A percentile compares a stretch with the other conserved stretches of the same genome.
Evolutionary conservation across 2,888 invertebrate species (phyloP).

Genomic region (Agrotis ipsilon): DNA sequence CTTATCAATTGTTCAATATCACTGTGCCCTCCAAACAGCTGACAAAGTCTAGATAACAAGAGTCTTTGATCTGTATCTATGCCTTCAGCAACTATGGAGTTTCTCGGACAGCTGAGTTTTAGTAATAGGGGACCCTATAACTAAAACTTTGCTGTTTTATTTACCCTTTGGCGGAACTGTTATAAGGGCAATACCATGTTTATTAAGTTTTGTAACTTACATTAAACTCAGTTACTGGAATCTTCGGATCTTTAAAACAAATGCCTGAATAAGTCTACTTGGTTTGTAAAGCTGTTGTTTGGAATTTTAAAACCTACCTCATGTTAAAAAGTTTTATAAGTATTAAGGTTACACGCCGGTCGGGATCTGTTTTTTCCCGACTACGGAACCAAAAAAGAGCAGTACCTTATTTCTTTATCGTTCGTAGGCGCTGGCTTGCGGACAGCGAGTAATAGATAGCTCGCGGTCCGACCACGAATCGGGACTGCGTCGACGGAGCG

Average conservation of each 20-base stretch:
- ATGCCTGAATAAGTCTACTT: constrained; percentile 5
- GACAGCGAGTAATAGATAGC: no score
- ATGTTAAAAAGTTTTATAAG: constrained; percentile 12
- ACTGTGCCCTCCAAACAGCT: constrained; percentile 70
- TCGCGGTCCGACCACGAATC: no score
- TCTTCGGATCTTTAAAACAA: constrained; percentile 5
- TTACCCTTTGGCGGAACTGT: neutral
- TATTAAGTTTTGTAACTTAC: neutral
- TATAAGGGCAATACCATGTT: neutral
- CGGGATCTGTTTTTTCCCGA: neutral
- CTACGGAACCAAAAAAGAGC: neutral
- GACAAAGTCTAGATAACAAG: constrained; percentile 67
- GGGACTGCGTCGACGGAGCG: no score
- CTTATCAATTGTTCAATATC: constrained; percentile 42
- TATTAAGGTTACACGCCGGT: constrained; percentile 5
- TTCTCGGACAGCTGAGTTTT: neutral
- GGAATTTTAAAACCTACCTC: constrained; percentile 20
- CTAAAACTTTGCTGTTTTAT: no score
- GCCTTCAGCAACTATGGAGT: constrained; percentile 2
- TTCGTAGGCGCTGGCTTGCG: no score
- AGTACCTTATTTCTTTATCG: constrained; percentile 3
- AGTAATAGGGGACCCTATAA: no score
- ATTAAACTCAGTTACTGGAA: neutral
- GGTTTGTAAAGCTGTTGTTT: constrained; percentile 12
- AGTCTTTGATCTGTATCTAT: constrained; percentile 48